Percentiles rank a stretch among this genome's conserved stretches.
These are phyloP conservation scores for Anthopleura sola DNA, from an alignment of 64 coral and sea anemone species.

Conservation along the genomic window DNA sequence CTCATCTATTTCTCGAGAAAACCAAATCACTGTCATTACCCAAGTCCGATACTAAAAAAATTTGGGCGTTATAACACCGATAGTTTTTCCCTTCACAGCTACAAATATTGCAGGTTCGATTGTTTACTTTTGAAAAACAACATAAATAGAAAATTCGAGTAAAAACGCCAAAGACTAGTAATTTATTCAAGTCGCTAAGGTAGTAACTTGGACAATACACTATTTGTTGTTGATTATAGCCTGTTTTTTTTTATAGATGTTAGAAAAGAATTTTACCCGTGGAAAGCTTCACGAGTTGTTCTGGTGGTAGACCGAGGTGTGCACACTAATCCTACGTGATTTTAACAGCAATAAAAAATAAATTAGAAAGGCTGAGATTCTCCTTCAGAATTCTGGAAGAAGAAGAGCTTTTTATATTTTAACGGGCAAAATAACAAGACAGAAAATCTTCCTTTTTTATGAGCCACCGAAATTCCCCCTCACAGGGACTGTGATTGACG, in stretches of 20 bases:
- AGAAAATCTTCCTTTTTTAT: no score
- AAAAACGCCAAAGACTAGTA: neutral
- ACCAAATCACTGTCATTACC: neutral
- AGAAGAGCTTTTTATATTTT: no score
- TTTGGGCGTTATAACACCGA: neutral
- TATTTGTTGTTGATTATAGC: neutral
- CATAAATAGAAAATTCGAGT: neutral
- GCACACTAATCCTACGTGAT: neutral
- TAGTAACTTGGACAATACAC: neutral
- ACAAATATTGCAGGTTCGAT: neutral
- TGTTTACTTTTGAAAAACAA: conserved; percentile 6
- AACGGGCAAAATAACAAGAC: no score
- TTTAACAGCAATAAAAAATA: neutral
- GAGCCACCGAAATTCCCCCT: neutral
- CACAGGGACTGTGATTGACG: neutral
- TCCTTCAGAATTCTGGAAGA: no score
- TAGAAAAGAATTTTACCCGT: neutral
- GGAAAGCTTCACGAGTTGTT: neutral
- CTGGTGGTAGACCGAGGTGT: neutral
- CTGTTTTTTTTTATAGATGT: neutral
- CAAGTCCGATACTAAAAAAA: neutral
- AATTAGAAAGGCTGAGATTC: neutral
- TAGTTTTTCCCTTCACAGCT: neutral
- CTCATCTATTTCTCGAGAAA: neutral
- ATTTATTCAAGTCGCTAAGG: conserved; percentile 14